Conservation (phyloP, 2,888 invertebrate genomes). For the Amphipyra berbera region DNA sequence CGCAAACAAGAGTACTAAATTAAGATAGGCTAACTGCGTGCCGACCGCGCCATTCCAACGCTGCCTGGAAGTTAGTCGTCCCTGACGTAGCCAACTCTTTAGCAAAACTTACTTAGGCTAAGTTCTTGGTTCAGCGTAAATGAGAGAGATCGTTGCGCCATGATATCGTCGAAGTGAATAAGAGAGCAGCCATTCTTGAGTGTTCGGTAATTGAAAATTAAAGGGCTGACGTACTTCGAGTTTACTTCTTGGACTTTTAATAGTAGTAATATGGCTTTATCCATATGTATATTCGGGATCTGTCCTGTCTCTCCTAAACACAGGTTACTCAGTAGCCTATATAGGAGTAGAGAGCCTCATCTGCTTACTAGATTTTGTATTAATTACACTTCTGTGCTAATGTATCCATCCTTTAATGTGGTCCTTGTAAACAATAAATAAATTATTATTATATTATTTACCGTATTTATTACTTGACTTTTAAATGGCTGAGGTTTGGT, state of each 20-base stretch:
- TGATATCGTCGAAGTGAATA: conserved; percentile 60
- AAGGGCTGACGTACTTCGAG: conserved; percentile 14
- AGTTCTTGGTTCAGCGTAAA: conserved; percentile 62
- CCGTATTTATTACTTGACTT: no score
- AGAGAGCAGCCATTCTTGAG: conserved; percentile 23
- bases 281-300: no score
- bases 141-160: conserved; percentile 60
- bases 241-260: conserved; percentile 2
- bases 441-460: no score
- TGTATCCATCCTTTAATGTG: no score
- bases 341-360: no score
- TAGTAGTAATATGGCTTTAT: no score
- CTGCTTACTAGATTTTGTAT: no score
- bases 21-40: conserved; percentile 80
- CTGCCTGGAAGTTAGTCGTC: conserved; percentile 53
- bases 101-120: conserved; percentile 69
- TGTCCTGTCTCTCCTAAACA: no score
- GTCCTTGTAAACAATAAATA: no score
- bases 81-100: conserved; percentile 66
- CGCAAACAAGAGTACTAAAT: conserved; percentile 85
- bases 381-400: no score
- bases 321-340: no score
- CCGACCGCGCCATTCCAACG: conserved; percentile 57
- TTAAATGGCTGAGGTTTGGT: conserved; percentile 17
- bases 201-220: conserved; percentile 42